Percentiles rank a stretch among this genome's conserved stretches.
Conservation (phyloP, 2,113 vertebrate species). For the Acrocephalus arundinaceus region DNA sequence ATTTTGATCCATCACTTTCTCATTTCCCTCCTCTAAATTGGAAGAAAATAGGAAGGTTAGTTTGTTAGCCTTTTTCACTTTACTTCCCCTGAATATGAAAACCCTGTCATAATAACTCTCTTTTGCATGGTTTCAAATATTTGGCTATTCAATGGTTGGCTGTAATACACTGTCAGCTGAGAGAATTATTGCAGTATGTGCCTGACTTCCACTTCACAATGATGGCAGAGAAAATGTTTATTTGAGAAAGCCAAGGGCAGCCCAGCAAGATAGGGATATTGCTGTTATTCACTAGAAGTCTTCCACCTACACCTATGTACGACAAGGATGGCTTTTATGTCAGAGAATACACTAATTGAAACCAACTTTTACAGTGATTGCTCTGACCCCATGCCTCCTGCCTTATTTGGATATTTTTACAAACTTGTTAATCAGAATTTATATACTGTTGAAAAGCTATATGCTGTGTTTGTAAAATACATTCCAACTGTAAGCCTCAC, state of each 20-base stretch:
- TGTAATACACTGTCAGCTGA: not conserved
- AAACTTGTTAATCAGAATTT: not conserved
- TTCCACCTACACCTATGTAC: not conserved
- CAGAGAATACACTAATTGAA: not conserved
- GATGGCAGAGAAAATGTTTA: not conserved
- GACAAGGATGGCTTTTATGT: not conserved
- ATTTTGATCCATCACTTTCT: not conserved
- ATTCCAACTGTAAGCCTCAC: not conserved
- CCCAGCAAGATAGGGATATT: not conserved
- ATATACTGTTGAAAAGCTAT: not conserved
- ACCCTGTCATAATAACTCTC: not conserved
- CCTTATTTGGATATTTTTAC: conserved; percentile 13
- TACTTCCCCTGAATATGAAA: not conserved
- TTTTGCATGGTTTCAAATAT: not conserved
- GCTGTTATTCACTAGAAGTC: not conserved
- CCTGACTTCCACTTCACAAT: not conserved
- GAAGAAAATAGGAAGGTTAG: not conserved
- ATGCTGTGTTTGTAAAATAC: not conserved
- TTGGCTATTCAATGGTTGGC: not conserved
- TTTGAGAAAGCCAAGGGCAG: not conserved
- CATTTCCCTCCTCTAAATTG: not conserved
- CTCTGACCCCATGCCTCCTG: not conserved
- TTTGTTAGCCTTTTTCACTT: not conserved
- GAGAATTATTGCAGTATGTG: not conserved
- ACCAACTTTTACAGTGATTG: not conserved